A percentile compares a stretch with the other conserved stretches of the same genome.
Evolutionary conservation across 2,888 invertebrate species (phyloP).

Genomic region (Perizoma flavofasciatum): DNA sequence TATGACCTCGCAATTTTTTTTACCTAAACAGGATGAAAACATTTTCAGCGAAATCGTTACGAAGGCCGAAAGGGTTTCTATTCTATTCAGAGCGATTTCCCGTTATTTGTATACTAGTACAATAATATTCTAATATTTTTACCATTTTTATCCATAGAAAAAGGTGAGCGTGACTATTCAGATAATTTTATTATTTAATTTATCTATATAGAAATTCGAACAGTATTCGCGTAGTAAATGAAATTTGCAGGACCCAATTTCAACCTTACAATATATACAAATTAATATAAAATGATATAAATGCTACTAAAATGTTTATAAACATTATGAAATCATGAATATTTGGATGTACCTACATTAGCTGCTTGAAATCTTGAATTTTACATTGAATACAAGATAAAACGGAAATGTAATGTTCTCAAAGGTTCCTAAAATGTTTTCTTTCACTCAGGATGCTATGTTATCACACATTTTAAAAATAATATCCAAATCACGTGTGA

Average conservation of each 20-base stretch:
- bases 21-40: slow-evolving; percentile 3
- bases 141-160: not conserved
- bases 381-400: slow-evolving; percentile 5
- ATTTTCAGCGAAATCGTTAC: slow-evolving; percentile 8
- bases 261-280: too few species aligned
- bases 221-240: too few species aligned
- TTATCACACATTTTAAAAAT: not conserved
- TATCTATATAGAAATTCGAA: not conserved
- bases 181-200: slow-evolving; percentile 1
- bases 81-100: slow-evolving; percentile 22
- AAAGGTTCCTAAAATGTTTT: slow-evolving; percentile 25
- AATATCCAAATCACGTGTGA: too few species aligned
- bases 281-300: too few species aligned
- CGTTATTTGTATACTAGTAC: slow-evolving; percentile 18
- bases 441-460: slow-evolving; percentile 16
- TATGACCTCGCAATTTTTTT: not conserved
- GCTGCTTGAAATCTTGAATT: too few species aligned
- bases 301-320: too few species aligned
- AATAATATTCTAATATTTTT: slow-evolving; percentile 14
- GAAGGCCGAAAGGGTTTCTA: slow-evolving; percentile 14
- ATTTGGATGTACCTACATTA: too few species aligned
- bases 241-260: too few species aligned
- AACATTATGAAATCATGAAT: too few species aligned
- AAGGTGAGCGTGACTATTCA: slow-evolving; percentile 4
- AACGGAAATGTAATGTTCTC: slow-evolving; percentile 14